Evolutionary conservation across 2,797 vertebrate genomes (phyloP), one percentile per base, ranked within the genome.

Genomic region (Hozukius guyotensis): DNA sequence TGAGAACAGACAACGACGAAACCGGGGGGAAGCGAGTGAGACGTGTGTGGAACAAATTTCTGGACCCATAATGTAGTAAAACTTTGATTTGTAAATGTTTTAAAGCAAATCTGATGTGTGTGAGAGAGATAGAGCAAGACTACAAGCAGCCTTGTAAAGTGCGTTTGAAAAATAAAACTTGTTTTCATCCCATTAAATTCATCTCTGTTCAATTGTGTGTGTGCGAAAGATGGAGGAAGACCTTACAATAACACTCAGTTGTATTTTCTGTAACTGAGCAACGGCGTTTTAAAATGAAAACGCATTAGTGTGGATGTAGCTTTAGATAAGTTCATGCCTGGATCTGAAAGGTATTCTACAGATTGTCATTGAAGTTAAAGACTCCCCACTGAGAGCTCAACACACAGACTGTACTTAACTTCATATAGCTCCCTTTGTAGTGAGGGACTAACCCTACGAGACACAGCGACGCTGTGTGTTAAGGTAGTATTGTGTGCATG

Each of bases 391-490:
- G 36, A 72, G 38, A 67, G 59, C 29, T 70, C 18, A 75, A 79
- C 65, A 57, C 36, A 73, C 71, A 63, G 29, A 72, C n/a, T 61
- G 80, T 42, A 88, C 84, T 90, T 88, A 84, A 88, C 83, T 88
- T 85, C 84, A 70, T 27, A n/a, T 14, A 66, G 72, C 73, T 86
- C 38, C 59, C 86, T 82, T 75, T 85, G 84, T 82, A 85, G 80
- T 25, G 34, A 68, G 42, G 38, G 64, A 67, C 84, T 93, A 91
- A 92, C 79, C 66, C 78, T 77, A 25, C 38, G 22, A 83, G 90
- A 92, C 90, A 89, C 83, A 81, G 78, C 60, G 42, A 71, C 66
- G 42, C 82, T 82, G 81, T 83, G 88, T 82, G 82, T 87, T 86
- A 87, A 86, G 89, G 88, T 89, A 77, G 83, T 61, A 69, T 38